phyloP scores from a whole-genome alignment of 2,113 vertebrate genomes.

The Aleadryas rufinucha region DNA sequence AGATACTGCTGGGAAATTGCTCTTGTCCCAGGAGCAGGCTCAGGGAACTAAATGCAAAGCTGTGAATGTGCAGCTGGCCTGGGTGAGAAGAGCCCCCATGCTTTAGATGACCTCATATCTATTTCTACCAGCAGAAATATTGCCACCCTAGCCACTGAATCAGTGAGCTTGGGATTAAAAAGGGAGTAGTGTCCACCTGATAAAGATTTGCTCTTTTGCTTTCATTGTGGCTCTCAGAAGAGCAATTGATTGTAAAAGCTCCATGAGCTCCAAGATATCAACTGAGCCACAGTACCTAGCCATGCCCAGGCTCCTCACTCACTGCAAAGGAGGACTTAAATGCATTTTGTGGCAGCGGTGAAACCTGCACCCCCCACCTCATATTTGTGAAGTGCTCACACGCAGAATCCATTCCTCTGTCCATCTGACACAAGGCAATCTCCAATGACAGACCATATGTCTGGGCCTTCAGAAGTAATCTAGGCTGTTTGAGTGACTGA shows the following conservation, averaged over 20 bases:
- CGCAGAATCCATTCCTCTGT: background rate
- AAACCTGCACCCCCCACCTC: background rate
- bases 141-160: background rate
- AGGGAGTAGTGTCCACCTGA: background rate
- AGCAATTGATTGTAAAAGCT: background rate
- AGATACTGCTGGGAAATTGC: background rate
- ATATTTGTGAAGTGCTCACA: background rate
- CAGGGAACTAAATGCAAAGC: background rate
- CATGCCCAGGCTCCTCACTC: background rate
- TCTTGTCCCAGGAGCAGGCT: background rate
- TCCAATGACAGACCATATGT: background rate
- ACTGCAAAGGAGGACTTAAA: background rate
- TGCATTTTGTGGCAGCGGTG: background rate
- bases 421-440: background rate
- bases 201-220: background rate
- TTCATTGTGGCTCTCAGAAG: background rate
- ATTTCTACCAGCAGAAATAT: background rate
- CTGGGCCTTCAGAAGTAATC: background rate
- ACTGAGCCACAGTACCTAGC: background rate
- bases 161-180: background rate
- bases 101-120: background rate
- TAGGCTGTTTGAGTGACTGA: background rate
- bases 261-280: background rate
- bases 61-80: background rate
- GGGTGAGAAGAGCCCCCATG: background rate